These are phyloP conservation scores for Pandemis corylana DNA, from an alignment of 2,888 invertebrate genomes.

Conservation along the genomic window DNA sequence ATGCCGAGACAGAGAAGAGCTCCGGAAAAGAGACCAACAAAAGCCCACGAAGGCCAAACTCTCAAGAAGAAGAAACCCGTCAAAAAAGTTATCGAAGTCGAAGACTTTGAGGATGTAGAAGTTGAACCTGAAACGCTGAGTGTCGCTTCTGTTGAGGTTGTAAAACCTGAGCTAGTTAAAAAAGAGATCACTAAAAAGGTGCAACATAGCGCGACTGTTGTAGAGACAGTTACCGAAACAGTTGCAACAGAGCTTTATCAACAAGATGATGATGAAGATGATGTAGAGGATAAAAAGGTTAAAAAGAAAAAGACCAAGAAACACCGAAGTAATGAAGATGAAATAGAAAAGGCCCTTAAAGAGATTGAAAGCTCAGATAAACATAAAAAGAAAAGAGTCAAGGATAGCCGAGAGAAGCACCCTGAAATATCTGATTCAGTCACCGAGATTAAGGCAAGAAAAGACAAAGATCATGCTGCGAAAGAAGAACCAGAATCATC, in stretches of 20 bases:
- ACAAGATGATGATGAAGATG: constrained; percentile 50
- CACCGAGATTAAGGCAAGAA: constrained; percentile 51
- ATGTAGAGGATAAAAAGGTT: constrained; percentile 59
- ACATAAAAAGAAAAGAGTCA: constrained; percentile 70
- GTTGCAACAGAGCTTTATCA: constrained; percentile 48
- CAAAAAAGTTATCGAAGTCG: constrained; percentile 74
- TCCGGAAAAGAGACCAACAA: constrained; percentile 71
- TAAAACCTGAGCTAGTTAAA: constrained; percentile 42
- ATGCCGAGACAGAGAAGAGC: constrained; percentile 73
- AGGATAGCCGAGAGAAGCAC: constrained; percentile 59
- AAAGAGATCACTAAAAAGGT: constrained; percentile 61
- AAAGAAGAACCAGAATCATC: not conserved
- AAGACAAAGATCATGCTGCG: constrained; percentile 45
- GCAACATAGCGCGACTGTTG: constrained; percentile 66
- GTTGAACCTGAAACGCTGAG: constrained; percentile 46
- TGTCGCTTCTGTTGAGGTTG: constrained; percentile 34
- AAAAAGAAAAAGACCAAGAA: constrained; percentile 78
- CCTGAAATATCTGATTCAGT: constrained; percentile 52
- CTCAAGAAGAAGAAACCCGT: constrained; percentile 71
- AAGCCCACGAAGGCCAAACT: constrained; percentile 65
- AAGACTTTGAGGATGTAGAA: constrained; percentile 72
- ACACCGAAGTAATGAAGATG: constrained; percentile 67
- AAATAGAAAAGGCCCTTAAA: constrained; percentile 76
- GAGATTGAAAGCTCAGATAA: constrained; percentile 74
- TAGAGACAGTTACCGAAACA: constrained; percentile 59